Percentiles rank a stretch among this genome's conserved stretches.
phyloP scores from a whole-genome alignment of 1,140 invertebrate species.

The Melitaea cinxia region DNA sequence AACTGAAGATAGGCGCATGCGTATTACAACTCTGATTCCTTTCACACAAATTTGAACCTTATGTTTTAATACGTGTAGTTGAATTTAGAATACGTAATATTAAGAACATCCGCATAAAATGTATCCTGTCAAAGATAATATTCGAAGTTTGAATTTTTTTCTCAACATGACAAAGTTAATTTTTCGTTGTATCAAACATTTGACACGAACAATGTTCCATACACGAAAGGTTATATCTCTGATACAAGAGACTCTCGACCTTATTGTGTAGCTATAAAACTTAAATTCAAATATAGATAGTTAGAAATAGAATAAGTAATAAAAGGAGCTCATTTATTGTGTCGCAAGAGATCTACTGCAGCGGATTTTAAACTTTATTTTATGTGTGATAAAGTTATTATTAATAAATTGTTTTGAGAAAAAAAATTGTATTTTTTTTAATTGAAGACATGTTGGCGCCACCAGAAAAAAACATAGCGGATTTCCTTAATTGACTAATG shows the following conservation, averaged over 20 bases:
- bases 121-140: neutral
- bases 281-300: neutral
- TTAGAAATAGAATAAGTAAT: conserved; percentile 10
- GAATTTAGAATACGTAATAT: neutral
- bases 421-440: conserved; percentile 4
- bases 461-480: neutral
- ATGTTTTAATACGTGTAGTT: neutral
- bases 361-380: neutral
- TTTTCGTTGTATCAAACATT: conserved; percentile 9
- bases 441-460: conserved; percentile 10
- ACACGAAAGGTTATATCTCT: neutral
- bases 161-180: conserved; percentile 6
- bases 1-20: conserved; percentile 28
- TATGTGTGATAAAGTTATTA: neutral
- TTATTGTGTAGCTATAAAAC: neutral
- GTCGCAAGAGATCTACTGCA: neutral
- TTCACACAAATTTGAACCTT: conserved; percentile 10
- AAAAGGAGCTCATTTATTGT: conserved; percentile 16
- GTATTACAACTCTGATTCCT: neutral
- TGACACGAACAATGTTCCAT: neutral
- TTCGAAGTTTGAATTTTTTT: conserved; percentile 7
- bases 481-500: conserved; percentile 13
- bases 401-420: neutral
- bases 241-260: neutral
- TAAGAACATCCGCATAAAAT: conserved; percentile 36